Conservation (phyloP, 1,140 invertebrate genomes). For the Macrotrachela quadricornifera region DNA sequence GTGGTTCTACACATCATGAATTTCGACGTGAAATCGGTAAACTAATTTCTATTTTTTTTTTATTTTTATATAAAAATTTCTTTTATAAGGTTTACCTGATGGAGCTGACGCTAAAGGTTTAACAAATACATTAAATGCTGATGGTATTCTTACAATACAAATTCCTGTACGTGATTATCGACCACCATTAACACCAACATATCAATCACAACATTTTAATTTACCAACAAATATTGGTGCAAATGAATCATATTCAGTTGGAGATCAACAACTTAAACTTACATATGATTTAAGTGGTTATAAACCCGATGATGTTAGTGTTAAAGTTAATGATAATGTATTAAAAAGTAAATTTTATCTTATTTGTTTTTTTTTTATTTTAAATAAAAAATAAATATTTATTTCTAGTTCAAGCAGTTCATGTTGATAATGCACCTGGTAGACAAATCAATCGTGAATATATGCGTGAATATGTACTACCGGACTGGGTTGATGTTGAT, state of each 20-base stretch:
- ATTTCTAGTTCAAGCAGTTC: not conserved
- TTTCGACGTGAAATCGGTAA: slow-evolving; percentile 6
- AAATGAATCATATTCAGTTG: not conserved
- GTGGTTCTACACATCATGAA: slow-evolving; percentile 1
- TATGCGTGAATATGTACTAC: slow-evolving; percentile 3
- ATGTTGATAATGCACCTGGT: not conserved
- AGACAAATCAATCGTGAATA: slow-evolving; percentile 7
- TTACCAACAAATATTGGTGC: too few relatives aligned
- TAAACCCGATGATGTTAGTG: slow-evolving; percentile 8
- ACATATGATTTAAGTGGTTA: slow-evolving; percentile 8
- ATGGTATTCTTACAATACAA: slow-evolving; percentile 1
- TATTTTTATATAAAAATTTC: too few relatives aligned
- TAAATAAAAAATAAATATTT: too few relatives aligned
- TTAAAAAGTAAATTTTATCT: not conserved
- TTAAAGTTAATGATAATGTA: slow-evolving; percentile 8
- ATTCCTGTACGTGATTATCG: not conserved
- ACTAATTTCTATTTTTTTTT: too few relatives aligned
- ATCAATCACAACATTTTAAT: too few relatives aligned
- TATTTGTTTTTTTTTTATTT: too few relatives aligned
- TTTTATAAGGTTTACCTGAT: not conserved
- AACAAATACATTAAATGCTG: slow-evolving; percentile 4
- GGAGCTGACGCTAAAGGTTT: slow-evolving; percentile 1
- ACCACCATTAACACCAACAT: too few relatives aligned
- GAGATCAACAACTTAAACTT: slow-evolving; percentile 1
- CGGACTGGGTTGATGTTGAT: slow-evolving; percentile 4